Base-by-base conservation (phyloP, 37 sponge, comb jelly and placozoan genomes). In the Halisarca cf. caerulea region DNA sequence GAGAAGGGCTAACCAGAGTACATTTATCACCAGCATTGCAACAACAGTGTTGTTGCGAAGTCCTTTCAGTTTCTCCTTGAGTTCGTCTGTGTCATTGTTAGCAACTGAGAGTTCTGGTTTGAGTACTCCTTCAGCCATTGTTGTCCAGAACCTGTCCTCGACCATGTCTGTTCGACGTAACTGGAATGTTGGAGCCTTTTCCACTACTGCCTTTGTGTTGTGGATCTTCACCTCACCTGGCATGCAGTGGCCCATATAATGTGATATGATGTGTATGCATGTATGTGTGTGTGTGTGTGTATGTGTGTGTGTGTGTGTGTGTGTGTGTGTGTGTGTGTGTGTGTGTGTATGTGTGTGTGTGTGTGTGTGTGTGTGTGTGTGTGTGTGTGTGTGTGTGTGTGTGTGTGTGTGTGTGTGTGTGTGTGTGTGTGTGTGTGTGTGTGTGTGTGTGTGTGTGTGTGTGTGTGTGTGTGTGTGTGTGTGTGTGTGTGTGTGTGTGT, bases 1-100 rank as follows among this genome's bases (percentile, higher is more conserved):
- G 28, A 93, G 64, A 5, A 89, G 85, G n/a, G 84, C 81, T 25
- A 93, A 75, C 93, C 93, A 93, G 78, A 89, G 84, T 35, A 89
- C 32, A 83, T 93, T 93, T 33, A 86, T 77, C 21, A 93, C 83
- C 33, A 93, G 59, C 38, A 93, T 33, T 0, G 87, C 60, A 2
- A 74, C 59, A 15, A 93, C 32, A 51, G 66, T 66, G 30, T 68
- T 28, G 85, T 93, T 93, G 25, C 93, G 87, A 0, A 89, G 85
- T 35, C 43, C 36, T 42, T 54, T 69, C 23, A 93, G 82, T 15
- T 82, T 83, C 40, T 77, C 80, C 59, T 82, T 72, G 35, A 92
- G 40, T 30, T 88, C 89, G n/a, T 72, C 64, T 74, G 77, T 40
- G 44, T 74, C 42, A 0, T 66, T 82, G 58, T 87, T 60, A 0